Evolutionary conservation across 2,888 invertebrate genomes (phyloP).

Genomic region (Oscheius onirici): DNA sequence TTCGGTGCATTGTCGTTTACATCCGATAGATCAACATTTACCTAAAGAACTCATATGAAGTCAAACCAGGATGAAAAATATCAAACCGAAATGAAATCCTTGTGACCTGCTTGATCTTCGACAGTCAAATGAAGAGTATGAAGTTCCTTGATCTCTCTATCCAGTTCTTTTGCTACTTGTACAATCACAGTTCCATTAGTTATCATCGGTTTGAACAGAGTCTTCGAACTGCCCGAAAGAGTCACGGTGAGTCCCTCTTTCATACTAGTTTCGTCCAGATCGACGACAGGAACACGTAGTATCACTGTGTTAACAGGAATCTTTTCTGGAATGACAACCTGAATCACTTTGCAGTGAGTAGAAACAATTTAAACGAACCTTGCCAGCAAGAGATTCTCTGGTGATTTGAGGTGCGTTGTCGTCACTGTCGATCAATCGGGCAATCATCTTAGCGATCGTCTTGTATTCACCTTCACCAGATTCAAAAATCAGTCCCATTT

Average conservation of each 20-base stretch:
- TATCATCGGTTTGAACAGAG: slow-evolving; percentile 35
- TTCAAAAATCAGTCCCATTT: slow-evolving; percentile 37
- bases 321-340: slow-evolving; percentile 53
- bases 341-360: neutral
- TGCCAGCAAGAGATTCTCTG: slow-evolving; percentile 23
- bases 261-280: slow-evolving; percentile 30
- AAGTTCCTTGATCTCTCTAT: slow-evolving; percentile 39
- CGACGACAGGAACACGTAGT: slow-evolving; percentile 42
- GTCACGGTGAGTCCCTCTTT: slow-evolving; percentile 19
- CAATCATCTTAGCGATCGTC: slow-evolving; percentile 36
- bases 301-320: slow-evolving; percentile 42
- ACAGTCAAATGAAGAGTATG: slow-evolving; percentile 43
- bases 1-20: slow-evolving; percentile 61
- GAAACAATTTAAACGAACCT: slow-evolving; percentile 17
- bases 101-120: slow-evolving; percentile 44
- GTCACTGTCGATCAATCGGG: slow-evolving; percentile 50
- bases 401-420: slow-evolving; percentile 54
- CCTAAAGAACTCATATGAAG: slow-evolving; percentile 26
- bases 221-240: slow-evolving; percentile 35
- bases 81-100: slow-evolving; percentile 35
- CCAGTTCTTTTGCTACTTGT: slow-evolving; percentile 34
- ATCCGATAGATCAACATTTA: slow-evolving; percentile 52
- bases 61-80: neutral
- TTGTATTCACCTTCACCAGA: slow-evolving; percentile 47
- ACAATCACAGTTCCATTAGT: neutral